Evolutionary conservation across 92 coral and sea anemone genomes (phyloP).

Genomic region (Epizoanthus ramosus): DNA sequence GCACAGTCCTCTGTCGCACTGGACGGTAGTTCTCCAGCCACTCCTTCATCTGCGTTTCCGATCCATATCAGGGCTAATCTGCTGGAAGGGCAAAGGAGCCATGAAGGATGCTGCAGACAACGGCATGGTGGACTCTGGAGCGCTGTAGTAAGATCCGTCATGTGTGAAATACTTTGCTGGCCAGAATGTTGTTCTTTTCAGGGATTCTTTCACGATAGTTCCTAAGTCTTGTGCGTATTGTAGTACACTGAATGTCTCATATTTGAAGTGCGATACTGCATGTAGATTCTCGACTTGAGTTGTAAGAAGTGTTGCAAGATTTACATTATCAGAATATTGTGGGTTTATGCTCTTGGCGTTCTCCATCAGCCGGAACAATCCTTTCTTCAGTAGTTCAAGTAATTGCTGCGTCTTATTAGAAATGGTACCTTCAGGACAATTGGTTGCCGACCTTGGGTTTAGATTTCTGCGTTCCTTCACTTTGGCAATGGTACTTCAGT

Average conservation of each 20-base stretch:
- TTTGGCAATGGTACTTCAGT: constrained; percentile 37
- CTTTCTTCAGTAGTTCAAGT: constrained; percentile 39
- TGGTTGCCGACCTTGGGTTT: constrained; percentile 12
- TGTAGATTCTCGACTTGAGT: constrained; percentile 49
- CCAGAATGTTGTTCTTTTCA: constrained; percentile 5
- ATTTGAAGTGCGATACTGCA: constrained; percentile 51
- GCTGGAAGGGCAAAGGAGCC: neutral
- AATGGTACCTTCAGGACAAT: constrained; percentile 21
- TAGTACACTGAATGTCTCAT: constrained; percentile 47
- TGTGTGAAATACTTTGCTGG: constrained; percentile 7
- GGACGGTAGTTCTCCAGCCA: constrained; percentile 6
- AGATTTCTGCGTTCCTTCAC: constrained; percentile 23
- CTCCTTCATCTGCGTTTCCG: neutral
- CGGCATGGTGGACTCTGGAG: constrained; percentile 14
- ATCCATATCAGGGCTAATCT: neutral
- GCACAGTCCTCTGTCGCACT: constrained; percentile 17
- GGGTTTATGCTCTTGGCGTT: constrained; percentile 43
- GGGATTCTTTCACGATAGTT: constrained; percentile 16
- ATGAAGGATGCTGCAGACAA: neutral
- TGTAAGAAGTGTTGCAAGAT: constrained; percentile 40
- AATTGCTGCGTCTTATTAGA: constrained; percentile 22
- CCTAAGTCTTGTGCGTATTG: constrained; percentile 51
- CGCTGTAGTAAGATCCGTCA: constrained; percentile 7
- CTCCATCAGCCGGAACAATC: constrained; percentile 38
- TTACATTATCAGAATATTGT: constrained; percentile 33